Percentiles rank a stretch among this genome's conserved stretches.
Conservation (phyloP, 1,140 invertebrate species). For the Dysdera silvatica region DNA sequence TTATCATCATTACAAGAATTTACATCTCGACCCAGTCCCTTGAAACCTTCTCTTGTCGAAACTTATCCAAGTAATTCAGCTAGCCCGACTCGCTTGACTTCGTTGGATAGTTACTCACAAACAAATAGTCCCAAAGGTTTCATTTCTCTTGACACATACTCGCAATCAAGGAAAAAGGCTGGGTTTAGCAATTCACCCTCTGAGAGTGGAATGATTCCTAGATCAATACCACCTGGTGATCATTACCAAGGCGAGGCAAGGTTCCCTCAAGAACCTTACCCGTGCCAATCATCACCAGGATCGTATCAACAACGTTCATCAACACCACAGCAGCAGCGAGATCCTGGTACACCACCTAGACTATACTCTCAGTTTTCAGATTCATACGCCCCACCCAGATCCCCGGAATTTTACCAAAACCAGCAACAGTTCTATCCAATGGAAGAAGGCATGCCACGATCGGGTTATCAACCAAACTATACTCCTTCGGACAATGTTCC, state of each 20-base stretch:
- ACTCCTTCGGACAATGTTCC: slow-evolving; percentile 16
- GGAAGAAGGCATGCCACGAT: slow-evolving; percentile 14
- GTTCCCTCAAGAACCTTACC: slow-evolving; percentile 15
- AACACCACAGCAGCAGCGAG: slow-evolving; percentile 3
- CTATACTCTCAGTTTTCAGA: slow-evolving; percentile 21
- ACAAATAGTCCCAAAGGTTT: slow-evolving; percentile 23
- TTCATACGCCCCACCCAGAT: slow-evolving; percentile 18
- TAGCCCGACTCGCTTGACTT: slow-evolving; percentile 18
- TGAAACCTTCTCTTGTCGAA: slow-evolving; percentile 24
- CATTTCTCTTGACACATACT: slow-evolving; percentile 22
- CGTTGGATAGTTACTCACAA: slow-evolving; percentile 24
- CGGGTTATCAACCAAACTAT: slow-evolving; percentile 23
- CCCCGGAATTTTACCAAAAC: slow-evolving; percentile 23
- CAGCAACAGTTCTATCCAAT: slow-evolving; percentile 14
- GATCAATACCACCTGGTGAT: not conserved
- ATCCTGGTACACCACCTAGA: slow-evolving; percentile 17
- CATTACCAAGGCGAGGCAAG: slow-evolving; percentile 18
- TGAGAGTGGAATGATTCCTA: not conserved
- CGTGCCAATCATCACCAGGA: slow-evolving; percentile 9
- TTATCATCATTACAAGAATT: slow-evolving; percentile 19
- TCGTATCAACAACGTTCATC: slow-evolving; percentile 11
- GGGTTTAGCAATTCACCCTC: slow-evolving; percentile 11
- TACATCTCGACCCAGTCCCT: slow-evolving; percentile 21
- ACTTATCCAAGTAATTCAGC: slow-evolving; percentile 17
- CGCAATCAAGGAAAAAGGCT: slow-evolving; percentile 11